phyloP scores from a whole-genome alignment of 1,140 invertebrate species.

The Drosophila novamexicana region DNA sequence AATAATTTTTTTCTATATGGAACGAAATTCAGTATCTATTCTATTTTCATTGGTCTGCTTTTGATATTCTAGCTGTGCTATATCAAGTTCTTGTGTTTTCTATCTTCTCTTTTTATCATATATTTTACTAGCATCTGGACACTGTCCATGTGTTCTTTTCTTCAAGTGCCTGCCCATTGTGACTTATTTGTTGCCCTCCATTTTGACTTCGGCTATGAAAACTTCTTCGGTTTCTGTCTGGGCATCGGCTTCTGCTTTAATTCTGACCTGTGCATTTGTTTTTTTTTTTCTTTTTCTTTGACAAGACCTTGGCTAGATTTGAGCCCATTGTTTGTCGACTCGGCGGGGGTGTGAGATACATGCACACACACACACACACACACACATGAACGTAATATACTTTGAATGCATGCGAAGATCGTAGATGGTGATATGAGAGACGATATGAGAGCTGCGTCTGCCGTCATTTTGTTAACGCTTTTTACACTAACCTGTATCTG shows the following conservation, averaged over 20 bases:
- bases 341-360: slow-evolving; percentile 22
- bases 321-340: slow-evolving; percentile 29
- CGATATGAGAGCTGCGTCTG: slow-evolving; percentile 31
- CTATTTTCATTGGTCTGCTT: not conserved
- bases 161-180: slow-evolving; percentile 21
- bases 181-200: slow-evolving; percentile 10
- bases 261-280: slow-evolving; percentile 43
- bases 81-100: not conserved
- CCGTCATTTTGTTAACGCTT: slow-evolving; percentile 34
- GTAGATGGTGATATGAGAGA: slow-evolving; percentile 19
- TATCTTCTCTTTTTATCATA: not conserved
- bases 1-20: not conserved
- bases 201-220: slow-evolving; percentile 17
- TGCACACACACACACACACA: slow-evolving; percentile 1
- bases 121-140: not conserved
- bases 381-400: slow-evolving; percentile 1
- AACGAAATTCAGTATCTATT: not conserved
- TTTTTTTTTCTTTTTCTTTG: slow-evolving; percentile 18
- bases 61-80: not conserved
- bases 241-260: slow-evolving; percentile 27
- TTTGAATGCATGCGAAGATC: slow-evolving; percentile 31
- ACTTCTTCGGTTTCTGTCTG: slow-evolving; percentile 35
- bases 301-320: slow-evolving; percentile 38
- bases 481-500: slow-evolving; percentile 91
- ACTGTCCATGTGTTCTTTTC: slow-evolving; percentile 7